Evolutionary conservation across 2,797 vertebrate species (phyloP), one percentile per base, ranked within the genome.

Genomic region (Semaprochilodus insignis): DNA sequence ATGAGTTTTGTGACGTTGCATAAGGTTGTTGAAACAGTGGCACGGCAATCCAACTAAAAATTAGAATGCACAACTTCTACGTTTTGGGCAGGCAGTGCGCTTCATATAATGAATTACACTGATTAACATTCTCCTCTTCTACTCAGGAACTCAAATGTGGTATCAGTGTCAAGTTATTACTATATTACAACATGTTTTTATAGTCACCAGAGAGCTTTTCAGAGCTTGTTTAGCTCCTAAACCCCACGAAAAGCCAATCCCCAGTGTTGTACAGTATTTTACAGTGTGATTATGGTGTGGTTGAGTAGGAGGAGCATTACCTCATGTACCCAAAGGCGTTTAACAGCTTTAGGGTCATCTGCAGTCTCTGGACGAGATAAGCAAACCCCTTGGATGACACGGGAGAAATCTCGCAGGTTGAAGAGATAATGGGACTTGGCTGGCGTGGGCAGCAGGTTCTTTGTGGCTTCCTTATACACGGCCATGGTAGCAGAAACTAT

Each of bases 371-470:
- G 96, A 55, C 94, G 92, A 14, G 96, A 98, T 75, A 97, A 89
- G 80, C 97, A 98, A 87, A 97, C 91, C 6, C 97, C 97, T 92
- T 98, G 97, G 88, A 98, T 95, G 80, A 99, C 97, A 11, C 96
- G 94, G 51, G 97, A 97, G 87, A 98, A 95, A 86, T 97, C 96
- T 0, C 96, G 94, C 76, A 98, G 95, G 88, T 97, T 98, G 92
- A 98, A 99, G 86, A 98, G 88, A 85, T 98, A 98, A 89, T 98
- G 97, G 80, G 97, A 99, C 88, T 99, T 98, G 60, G 96, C 82
- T 0, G 97, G 97, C 0, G 97, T 97, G 13, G 97, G 97, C 69
- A 97, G 91, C 48, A 98, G 93, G 87, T 96, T 97, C 88, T 94
- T 95, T 88, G 96, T 96, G 83, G 97, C 95, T 87, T 96, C 96